phyloP scores from a whole-genome alignment of 1,140 invertebrate species.

The Scaptodrosophila lebanonensis region DNA sequence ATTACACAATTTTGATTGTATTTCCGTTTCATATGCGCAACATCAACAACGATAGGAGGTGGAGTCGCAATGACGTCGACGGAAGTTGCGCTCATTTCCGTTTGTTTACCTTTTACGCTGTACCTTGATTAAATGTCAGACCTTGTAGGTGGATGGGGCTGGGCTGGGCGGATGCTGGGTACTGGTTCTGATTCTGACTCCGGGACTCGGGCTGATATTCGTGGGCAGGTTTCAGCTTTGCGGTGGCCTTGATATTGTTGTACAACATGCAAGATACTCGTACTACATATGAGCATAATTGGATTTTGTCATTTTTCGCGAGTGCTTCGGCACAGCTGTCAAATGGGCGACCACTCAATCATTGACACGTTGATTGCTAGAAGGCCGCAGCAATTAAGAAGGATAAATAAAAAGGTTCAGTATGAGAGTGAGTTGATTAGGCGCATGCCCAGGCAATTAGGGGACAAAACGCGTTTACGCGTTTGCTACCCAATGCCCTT shows the following conservation, averaged over 20 bases:
- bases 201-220: slow-evolving; percentile 2
- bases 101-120: slow-evolving; percentile 70
- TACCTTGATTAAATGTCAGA: slow-evolving; percentile 70
- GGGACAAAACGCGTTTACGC: no score
- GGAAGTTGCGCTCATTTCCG: slow-evolving; percentile 74
- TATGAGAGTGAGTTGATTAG: no score
- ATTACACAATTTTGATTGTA: slow-evolving; percentile 74
- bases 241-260: not conserved
- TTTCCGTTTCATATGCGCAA: slow-evolving; percentile 67
- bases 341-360: slow-evolving; percentile 25
- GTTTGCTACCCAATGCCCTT: no score
- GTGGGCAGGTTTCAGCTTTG: not conserved
- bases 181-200: slow-evolving; percentile 9
- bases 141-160: slow-evolving; percentile 10
- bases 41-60: slow-evolving; percentile 36
- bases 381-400: no score
- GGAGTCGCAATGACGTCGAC: slow-evolving; percentile 54
- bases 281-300: no score
- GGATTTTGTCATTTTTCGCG: no score
- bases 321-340: not conserved
- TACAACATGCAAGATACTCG: no score
- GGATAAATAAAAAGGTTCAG: no score
- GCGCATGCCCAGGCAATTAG: no score
- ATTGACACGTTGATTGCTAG: not conserved
- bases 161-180: slow-evolving; percentile 1